Percentiles rank a stretch among this genome's conserved stretches.
Conservation (phyloP, 2,797 vertebrate genomes). For the Danio choprae region DNA sequence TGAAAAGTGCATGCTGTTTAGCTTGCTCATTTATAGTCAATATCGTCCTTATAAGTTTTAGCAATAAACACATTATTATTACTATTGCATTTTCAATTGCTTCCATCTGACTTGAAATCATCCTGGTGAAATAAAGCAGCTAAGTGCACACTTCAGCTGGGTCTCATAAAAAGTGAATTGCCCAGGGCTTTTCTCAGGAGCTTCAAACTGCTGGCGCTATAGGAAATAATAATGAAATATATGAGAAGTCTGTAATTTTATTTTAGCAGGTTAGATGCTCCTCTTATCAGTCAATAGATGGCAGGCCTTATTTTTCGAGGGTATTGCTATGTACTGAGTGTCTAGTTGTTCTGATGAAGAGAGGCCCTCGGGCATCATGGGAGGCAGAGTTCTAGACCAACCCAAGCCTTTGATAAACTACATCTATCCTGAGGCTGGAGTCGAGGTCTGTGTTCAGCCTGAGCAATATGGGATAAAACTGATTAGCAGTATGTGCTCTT, state of each 20-base stretch:
- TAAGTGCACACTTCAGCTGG: constrained; percentile 38
- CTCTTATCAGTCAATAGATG: constrained; percentile 54
- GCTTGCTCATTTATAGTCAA: constrained; percentile 33
- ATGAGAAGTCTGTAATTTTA: constrained; percentile 53
- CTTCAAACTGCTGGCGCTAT: constrained; percentile 27
- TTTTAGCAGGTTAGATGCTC: constrained; percentile 43
- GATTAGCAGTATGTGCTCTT: background rate
- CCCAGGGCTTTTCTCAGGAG: constrained; percentile 44
- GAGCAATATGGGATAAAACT: background rate
- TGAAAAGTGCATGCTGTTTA: constrained; percentile 11
- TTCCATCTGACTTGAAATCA: constrained; percentile 27
- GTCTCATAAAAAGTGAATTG: constrained; percentile 56
- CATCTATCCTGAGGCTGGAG: constrained; percentile 25
- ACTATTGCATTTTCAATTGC: constrained; percentile 40
- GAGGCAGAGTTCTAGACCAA: constrained; percentile 13
- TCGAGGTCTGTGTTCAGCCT: constrained; percentile 48
- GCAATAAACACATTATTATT: constrained; percentile 45
- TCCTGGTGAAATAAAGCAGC: constrained; percentile 49
- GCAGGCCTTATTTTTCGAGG: constrained; percentile 46
- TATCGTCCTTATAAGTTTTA: constrained; percentile 17
- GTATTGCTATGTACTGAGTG: constrained; percentile 45
- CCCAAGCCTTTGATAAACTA: constrained; percentile 37
- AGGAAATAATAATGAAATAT: constrained; percentile 57
- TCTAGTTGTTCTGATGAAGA: constrained; percentile 53
- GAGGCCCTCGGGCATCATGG: constrained; percentile 31